Conservation (phyloP, 1,140 invertebrate species). For the Megalonaias nervosa region DNA sequence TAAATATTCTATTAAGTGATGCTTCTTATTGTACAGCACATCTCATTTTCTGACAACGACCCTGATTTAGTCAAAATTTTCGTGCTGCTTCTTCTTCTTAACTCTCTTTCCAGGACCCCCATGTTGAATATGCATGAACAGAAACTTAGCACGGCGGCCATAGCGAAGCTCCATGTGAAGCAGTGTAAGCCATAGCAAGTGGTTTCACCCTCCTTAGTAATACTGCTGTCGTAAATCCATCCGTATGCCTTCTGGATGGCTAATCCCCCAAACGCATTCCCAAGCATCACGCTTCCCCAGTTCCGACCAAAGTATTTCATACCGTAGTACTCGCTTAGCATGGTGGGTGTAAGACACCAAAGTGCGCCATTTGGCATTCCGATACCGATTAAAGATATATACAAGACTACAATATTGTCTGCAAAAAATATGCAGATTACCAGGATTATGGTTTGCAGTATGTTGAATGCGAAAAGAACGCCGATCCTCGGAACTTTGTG, state of each 20-base stretch:
- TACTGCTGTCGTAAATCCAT: slow-evolving; percentile 51
- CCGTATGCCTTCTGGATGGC: slow-evolving; percentile 51
- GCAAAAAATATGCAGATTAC: slow-evolving; percentile 49
- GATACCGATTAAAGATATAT: slow-evolving; percentile 43
- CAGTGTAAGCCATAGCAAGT: slow-evolving; percentile 54
- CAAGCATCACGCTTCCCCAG: slow-evolving; percentile 60
- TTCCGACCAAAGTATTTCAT: slow-evolving; percentile 60
- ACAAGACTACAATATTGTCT: slow-evolving; percentile 44
- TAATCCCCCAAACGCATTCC: slow-evolving; percentile 55
- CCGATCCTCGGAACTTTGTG: slow-evolving; percentile 48
- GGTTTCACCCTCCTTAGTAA: slow-evolving; percentile 35
- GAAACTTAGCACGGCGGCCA: slow-evolving; percentile 47
- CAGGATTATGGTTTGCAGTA: slow-evolving; percentile 49
- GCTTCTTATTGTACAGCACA: too few relatives aligned
- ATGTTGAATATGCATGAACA: slow-evolving; percentile 52
- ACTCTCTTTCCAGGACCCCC: slow-evolving; percentile 43
- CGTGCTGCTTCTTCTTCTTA: neutral
- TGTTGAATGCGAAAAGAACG: slow-evolving; percentile 46
- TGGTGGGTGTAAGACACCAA: slow-evolving; percentile 61
- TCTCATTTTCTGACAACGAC: too few relatives aligned
- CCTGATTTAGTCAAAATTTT: too few relatives aligned
- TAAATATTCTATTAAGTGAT: too few relatives aligned
- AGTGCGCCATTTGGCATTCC: slow-evolving; percentile 62
- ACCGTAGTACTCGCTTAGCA: slow-evolving; percentile 62
- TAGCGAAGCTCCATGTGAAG: slow-evolving; percentile 52